Conservation (phyloP, 2,888 invertebrate species). For the Phalera bucephala region DNA sequence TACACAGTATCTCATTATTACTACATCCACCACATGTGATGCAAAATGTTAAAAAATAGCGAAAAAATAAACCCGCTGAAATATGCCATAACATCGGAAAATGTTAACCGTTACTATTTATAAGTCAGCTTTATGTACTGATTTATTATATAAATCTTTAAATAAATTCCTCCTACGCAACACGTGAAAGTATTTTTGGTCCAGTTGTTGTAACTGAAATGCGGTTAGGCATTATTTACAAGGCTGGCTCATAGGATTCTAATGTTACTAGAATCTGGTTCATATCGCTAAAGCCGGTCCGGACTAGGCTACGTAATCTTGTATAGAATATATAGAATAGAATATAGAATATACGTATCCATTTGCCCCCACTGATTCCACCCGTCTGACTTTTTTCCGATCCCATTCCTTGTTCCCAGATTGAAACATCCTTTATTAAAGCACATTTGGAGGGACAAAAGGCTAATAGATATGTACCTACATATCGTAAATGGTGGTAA, state of each 20-base stretch:
- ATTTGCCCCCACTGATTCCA: too few species aligned
- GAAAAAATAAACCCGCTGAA: background rate
- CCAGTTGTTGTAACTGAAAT: conserved; percentile 1
- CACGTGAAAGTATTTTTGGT: conserved; percentile 2
- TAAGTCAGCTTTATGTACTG: background rate
- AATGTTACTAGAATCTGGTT: background rate
- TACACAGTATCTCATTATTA: too few species aligned
- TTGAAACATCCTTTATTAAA: too few species aligned
- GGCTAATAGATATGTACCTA: too few species aligned
- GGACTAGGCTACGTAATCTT: background rate
- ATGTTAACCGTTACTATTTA: background rate
- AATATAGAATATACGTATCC: too few species aligned
- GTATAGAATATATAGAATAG: too few species aligned
- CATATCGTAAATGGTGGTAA: too few species aligned
- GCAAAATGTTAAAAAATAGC: background rate
- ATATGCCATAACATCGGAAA: background rate
- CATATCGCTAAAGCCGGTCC: background rate
- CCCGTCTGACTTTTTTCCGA: too few species aligned
- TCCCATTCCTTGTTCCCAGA: too few species aligned
- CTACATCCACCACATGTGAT: too few species aligned
- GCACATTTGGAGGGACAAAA: too few species aligned
- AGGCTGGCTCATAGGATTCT: background rate
- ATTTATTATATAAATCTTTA: background rate
- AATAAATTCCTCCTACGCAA: conserved; percentile 1
- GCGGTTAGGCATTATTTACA: background rate